A percentile compares a stretch with the other conserved stretches of the same genome.
These are phyloP conservation scores for Listronotus oregonensis DNA, from an alignment of 1,140 invertebrate genomes.

Conservation along the genomic window DNA sequence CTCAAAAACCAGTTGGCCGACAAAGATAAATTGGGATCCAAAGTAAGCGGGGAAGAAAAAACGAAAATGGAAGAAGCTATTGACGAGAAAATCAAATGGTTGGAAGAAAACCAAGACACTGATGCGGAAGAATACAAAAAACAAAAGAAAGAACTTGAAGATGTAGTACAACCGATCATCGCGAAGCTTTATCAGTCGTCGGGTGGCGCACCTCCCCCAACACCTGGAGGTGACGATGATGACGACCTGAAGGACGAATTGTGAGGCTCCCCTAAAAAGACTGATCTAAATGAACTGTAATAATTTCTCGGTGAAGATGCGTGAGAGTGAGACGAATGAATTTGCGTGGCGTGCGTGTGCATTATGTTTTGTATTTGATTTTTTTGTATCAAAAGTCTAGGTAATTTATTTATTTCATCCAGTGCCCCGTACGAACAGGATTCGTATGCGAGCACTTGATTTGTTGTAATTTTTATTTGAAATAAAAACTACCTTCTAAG, in stretches of 20 bases:
- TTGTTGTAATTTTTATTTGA: constrained; percentile 31
- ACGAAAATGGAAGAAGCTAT: constrained; percentile 94
- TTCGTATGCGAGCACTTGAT: constrained; percentile 12
- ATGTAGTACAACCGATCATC: constrained; percentile 96
- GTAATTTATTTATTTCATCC: constrained; percentile 40
- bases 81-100: constrained; percentile 97
- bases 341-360: neutral
- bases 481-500: constrained; percentile 23
- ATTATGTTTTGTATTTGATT: constrained; percentile 24
- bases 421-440: constrained; percentile 8
- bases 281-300: constrained; percentile 25
- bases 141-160: constrained; percentile 96
- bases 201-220: constrained; percentile 74
- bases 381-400: constrained; percentile 32
- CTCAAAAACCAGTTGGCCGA: constrained; percentile 97
- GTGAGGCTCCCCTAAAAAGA: constrained; percentile 61
- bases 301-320: constrained; percentile 7
- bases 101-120: constrained; percentile 94
- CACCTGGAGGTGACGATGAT: constrained; percentile 66
- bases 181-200: constrained; percentile 93
- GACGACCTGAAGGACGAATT: constrained; percentile 88
- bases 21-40: constrained; percentile 97
- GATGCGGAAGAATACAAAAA: constrained; percentile 93
- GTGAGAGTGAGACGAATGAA: constrained; percentile 23
- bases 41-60: constrained; percentile 90